Evolutionary conservation across 35 echinoderm and acorn worm species (phyloP), one percentile per base, ranked within the genome.

Genomic region (Lytechinus pictus): DNA sequence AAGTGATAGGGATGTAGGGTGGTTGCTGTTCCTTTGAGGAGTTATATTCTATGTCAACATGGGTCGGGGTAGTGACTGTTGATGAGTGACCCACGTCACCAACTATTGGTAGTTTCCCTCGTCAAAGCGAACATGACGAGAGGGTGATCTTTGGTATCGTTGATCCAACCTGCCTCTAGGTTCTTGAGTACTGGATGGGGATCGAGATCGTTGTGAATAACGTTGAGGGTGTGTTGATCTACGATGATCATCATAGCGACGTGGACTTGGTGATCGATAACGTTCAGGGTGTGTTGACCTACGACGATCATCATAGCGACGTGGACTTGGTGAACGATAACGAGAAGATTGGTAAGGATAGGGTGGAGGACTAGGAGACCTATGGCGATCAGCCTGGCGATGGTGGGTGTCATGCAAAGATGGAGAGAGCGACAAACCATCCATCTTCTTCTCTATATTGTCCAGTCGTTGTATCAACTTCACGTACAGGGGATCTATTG

Each of bases 51-150:
- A 27, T 58, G 94, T 94, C 28, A 27, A 53, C 57, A 9, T 94
- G 94, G 55, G 55, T 53, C 61, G 57, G 6, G 21, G 94, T 94
- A 13, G 57, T 52, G 14, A 11, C 3, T 79, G 94, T 87, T 58
- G 86, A 28, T 58, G 52, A 54, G 8, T 95, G 94, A 87, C 79
- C 79, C 94, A 19, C 94, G 28, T 52, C 86, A 58, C 86, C 86
- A 87, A 87, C 94, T 95, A 95, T 27, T 57, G 55, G 86, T 86
- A 86, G 94, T 95, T 95, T 95, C 86, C 94, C 72, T 87, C 91
- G 9, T 93, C 91, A 21, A 93, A 93, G 52, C 55, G 91, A 9
- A 93, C 91, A 44, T 14, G 87, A 89, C n/a, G 28, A 44, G 33
- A 44, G 33, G 33, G 33, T 44, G 33, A 44, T 44, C 33, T 0